Evolutionary conservation across 2,797 vertebrate genomes (phyloP), one percentile per base, ranked within the genome.

Genomic region (Vireo griseus): DNA sequence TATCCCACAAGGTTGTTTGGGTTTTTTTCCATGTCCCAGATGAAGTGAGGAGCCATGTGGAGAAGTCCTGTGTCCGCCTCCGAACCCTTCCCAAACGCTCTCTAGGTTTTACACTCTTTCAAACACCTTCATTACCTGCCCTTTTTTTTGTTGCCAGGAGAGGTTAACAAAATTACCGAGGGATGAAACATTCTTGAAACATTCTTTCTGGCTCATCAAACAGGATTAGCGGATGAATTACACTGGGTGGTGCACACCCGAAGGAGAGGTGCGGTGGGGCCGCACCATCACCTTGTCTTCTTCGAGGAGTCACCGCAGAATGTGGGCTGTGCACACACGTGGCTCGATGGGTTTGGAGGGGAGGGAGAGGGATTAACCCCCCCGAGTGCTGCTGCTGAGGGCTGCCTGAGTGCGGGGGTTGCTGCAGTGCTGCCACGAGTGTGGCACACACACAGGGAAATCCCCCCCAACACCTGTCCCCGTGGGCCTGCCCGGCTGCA

Each of bases 1-100:
- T 68, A 97, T 96, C 95, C 97, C 97, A 94, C 61, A 45, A 88
- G 78, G 91, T 69, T 95, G 91, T 6, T 45, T 96, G 83, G n/a
- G 5, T 77, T 94, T 85, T 67, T 59, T 78, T 22, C 21, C 92
- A 94, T 82, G 42, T 94, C 57, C 50, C 75, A 97, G 97, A 97
- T 81, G 92, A 92, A 97, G 76, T 90, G 83, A 77, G 94, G 94
- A 97, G 90, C 93, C 94, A 58, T 72, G 88, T 44, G 88, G 88
- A 68, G 68, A 92, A 95, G 95, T 83, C 96, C 91, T 85, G 79
- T n/a, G 3, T 29, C 78, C 0, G 10, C 97, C 94, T 90, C 89
- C 13, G 4, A 92, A 72, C 52, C 71, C 94, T 89, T 92, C 97
- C 89, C 88, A 86, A 88, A 71, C 14, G 59, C 92, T 94, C 81